Evolutionary conservation across 2,888 invertebrate genomes (phyloP), one percentile per base, ranked within the genome.

Genomic region (Neoscelio sp.): DNA sequence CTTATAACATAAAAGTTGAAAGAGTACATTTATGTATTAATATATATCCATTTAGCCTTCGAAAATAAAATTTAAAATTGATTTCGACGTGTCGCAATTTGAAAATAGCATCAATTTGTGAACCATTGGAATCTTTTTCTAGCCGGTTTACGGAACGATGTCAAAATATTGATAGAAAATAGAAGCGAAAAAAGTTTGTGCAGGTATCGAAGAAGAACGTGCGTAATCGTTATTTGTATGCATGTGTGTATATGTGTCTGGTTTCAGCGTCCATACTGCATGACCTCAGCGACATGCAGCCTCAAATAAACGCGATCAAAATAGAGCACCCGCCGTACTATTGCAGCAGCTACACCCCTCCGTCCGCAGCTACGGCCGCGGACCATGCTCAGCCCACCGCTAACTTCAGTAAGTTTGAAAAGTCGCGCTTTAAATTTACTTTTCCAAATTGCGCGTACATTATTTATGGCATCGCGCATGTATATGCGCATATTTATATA

Each of bases 181-280:
- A 40, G 30, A 73, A 23, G 13, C 10, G 28, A 42, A 67, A 56
- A 50, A 42, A 30, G 17, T 48, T 58, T 38, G 68, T 26, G 58
- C 67, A 71, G 76, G 76, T 73, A 76, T 62, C 44, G 64, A 77
- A 56, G 67, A 77, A 68, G 64, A 80, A 52, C 64, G 54, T 52
- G 64, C 76, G 75, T 77, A 75, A 65, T 64, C 64, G 65, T 78
- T 65, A 65, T 78, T 67, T 58, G 73, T 68, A 73, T 64, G 52
- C 56, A 70, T 64, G 65, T 70, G 62, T 77, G 58, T 78, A 74
- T 74, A 68, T 65, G 65, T 78, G 70, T 78, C 68, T 73, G 77
- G 88, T 93, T 94, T 86, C 93, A 98, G 98, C 97, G 85, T 98
- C 98, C 89, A 98, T 98, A 90, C 95, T 98, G 91, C 97, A 96